phyloP scores from a whole-genome alignment of 2,797 vertebrate genomes.

The Thalassophryne amazonica region DNA sequence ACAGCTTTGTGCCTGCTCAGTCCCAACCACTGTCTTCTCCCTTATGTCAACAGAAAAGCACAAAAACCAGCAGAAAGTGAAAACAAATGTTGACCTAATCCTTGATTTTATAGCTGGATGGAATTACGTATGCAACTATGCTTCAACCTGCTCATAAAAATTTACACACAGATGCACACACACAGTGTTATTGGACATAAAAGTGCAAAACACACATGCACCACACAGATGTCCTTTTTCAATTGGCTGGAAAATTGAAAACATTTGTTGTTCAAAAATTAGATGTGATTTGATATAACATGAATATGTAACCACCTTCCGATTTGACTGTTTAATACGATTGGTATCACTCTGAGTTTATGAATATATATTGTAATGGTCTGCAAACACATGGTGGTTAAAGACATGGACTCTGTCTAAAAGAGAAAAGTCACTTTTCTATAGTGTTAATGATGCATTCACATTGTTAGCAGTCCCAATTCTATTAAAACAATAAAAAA shows the following conservation, averaged over 20 bases:
- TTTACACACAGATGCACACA: slow-evolving; percentile 14
- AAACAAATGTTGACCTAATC: slow-evolving; percentile 66
- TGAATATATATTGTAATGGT: slow-evolving; percentile 56
- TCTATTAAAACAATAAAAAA: too few relatives aligned
- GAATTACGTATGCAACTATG: slow-evolving; percentile 54
- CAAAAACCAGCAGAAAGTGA: slow-evolving; percentile 23
- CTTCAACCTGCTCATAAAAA: slow-evolving; percentile 38
- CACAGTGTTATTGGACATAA: not conserved
- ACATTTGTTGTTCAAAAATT: slow-evolving; percentile 54
- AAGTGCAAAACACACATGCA: slow-evolving; percentile 5
- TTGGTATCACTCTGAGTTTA: slow-evolving; percentile 52
- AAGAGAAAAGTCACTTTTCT: too few relatives aligned
- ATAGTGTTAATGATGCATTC: too few relatives aligned
- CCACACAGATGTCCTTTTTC: slow-evolving; percentile 12
- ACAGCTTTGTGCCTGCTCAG: slow-evolving; percentile 21
- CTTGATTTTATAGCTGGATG: slow-evolving; percentile 59
- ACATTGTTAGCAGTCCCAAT: too few relatives aligned
- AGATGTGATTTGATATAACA: slow-evolving; percentile 57
- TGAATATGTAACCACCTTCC: slow-evolving; percentile 34
- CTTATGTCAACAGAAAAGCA: slow-evolving; percentile 24
- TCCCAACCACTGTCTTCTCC: slow-evolving; percentile 1
- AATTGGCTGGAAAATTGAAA: slow-evolving; percentile 40
- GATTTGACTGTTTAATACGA: slow-evolving; percentile 56
- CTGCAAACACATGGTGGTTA: slow-evolving; percentile 10
- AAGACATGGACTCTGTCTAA: slow-evolving; percentile 15